Percentiles rank a stretch among this genome's conserved stretches.
Conservation (phyloP, 2,888 invertebrate species). For the Euzophera pinguis region DNA sequence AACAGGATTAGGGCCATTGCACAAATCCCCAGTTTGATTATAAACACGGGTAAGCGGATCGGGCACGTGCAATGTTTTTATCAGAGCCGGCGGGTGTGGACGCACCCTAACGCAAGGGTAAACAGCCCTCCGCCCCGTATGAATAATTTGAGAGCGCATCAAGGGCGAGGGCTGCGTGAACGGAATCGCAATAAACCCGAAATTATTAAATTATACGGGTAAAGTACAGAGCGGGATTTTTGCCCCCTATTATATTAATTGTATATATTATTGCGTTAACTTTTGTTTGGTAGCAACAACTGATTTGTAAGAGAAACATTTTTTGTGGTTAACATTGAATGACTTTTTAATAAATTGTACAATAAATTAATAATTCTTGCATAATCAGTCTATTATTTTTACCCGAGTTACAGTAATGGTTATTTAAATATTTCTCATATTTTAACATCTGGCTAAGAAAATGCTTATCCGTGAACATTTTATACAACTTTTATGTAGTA, state of each 20-base stretch:
- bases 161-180: constrained; percentile 46
- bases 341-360: not conserved
- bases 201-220: constrained; percentile 73
- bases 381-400: too few relatives aligned
- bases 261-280: constrained; percentile 5
- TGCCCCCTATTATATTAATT: constrained; percentile 13
- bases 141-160: constrained; percentile 65
- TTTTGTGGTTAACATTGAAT: constrained; percentile 14
- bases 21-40: constrained; percentile 49
- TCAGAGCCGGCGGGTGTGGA: constrained; percentile 42
- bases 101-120: constrained; percentile 55
- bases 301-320: not conserved
- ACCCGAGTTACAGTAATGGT: too few relatives aligned
- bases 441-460: too few relatives aligned
- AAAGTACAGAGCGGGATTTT: constrained; percentile 38
- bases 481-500: too few relatives aligned
- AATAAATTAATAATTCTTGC: not conserved
- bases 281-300: constrained; percentile 4
- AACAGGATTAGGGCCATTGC: constrained; percentile 45
- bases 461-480: too few relatives aligned
- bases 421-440: too few relatives aligned
- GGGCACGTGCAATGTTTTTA: constrained; percentile 73
- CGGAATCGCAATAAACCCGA: constrained; percentile 65
- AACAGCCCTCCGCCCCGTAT: constrained; percentile 63
- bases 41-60: constrained; percentile 68